Evolutionary conservation across 2,113 vertebrate species (phyloP).

Genomic region (Egretta garzetta): DNA sequence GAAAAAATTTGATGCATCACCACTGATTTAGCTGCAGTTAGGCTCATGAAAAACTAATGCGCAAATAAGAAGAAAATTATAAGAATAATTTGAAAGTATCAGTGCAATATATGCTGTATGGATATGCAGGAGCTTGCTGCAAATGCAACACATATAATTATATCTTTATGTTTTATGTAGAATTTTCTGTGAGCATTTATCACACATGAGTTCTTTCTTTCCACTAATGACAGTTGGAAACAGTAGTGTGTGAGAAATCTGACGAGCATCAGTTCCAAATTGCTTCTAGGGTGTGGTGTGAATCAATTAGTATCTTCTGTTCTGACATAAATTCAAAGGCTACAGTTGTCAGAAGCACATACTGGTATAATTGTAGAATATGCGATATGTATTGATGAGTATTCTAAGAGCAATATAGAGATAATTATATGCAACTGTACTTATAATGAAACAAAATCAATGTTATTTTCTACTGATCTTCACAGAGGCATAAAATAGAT

Average conservation of each 20-base stretch:
- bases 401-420: background rate
- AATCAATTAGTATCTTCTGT: constrained; percentile 29
- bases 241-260: background rate
- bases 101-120: background rate
- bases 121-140: background rate
- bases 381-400: background rate
- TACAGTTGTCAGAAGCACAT: background rate
- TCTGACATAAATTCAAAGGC: constrained; percentile 6
- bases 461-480: constrained; percentile 34
- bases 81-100: background rate
- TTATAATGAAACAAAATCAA: constrained; percentile 34
- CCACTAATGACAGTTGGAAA: background rate
- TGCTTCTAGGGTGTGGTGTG: background rate
- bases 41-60: background rate
- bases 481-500: constrained; percentile 34
- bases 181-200: background rate
- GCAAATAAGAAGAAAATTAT: background rate
- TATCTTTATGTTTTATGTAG: background rate
- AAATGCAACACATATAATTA: background rate
- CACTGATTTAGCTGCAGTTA: background rate
- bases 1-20: background rate
- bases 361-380: background rate
- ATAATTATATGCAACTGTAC: constrained; percentile 26
- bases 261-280: background rate
- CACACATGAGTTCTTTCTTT: background rate